Conservation (phyloP, 2,797 vertebrate species). For the Euphonia xanthogaster region DNA sequence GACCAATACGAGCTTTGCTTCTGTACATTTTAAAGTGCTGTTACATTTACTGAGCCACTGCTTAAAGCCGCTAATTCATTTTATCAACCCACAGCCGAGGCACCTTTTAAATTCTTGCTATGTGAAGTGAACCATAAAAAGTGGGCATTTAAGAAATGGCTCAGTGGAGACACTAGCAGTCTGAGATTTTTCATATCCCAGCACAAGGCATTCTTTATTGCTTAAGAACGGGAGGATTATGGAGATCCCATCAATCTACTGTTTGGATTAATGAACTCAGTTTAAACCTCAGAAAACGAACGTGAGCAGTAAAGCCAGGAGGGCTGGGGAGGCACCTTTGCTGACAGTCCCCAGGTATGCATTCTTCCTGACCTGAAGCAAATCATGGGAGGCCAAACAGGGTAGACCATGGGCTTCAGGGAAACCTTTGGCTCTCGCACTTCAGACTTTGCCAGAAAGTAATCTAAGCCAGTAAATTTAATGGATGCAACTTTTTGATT, state of each 20-base stretch:
- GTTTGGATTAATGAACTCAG: conserved; percentile 22
- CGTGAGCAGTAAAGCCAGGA: background rate
- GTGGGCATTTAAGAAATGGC: background rate
- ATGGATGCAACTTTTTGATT: background rate
- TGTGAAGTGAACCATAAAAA: conserved; percentile 11
- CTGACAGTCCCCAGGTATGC: background rate
- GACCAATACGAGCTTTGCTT: background rate
- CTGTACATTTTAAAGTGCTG: background rate
- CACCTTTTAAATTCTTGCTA: background rate
- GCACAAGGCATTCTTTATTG: conserved; percentile 43
- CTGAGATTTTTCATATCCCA: conserved; percentile 17
- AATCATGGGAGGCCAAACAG: background rate
- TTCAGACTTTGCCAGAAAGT: background rate
- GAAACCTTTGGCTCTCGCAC: background rate
- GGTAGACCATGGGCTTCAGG: background rate
- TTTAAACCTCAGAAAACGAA: background rate
- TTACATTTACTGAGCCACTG: background rate
- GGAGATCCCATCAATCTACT: background rate
- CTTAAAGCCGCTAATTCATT: background rate
- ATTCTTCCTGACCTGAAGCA: background rate
- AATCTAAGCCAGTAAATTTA: background rate
- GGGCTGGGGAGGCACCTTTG: background rate
- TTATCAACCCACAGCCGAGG: background rate
- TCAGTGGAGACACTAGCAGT: background rate
- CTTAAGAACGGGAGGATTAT: conserved; percentile 14